Evolutionary conservation across 2,888 invertebrate genomes (phyloP).

Genomic region (Thalpophila matura): DNA sequence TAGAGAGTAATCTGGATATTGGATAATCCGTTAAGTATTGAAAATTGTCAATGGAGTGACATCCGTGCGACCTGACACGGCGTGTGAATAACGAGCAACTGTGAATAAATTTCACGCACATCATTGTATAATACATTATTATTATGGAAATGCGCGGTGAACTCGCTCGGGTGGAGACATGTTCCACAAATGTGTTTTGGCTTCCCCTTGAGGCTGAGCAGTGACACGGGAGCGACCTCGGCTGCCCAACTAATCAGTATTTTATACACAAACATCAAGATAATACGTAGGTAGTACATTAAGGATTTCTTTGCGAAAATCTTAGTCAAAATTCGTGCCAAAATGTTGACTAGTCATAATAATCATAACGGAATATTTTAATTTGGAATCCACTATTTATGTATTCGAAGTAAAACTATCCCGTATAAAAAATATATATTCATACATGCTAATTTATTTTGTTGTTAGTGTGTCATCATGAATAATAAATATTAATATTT

Average conservation of each 20-base stretch:
- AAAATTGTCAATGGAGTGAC: slow-evolving; percentile 40
- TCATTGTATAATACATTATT: slow-evolving; percentile 65
- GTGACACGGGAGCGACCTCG: slow-evolving; percentile 60
- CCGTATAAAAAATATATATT: slow-evolving; percentile 11
- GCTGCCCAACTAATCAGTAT: slow-evolving; percentile 54
- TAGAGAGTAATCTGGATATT: slow-evolving; percentile 25
- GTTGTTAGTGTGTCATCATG: neutral
- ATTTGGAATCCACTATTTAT: slow-evolving; percentile 12
- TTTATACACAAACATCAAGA: slow-evolving; percentile 30
- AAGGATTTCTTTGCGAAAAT: slow-evolving; percentile 14
- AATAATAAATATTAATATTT: neutral
- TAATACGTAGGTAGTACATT: slow-evolving; percentile 1
- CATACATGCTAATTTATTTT: slow-evolving; percentile 19
- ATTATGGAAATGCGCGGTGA: slow-evolving; percentile 71
- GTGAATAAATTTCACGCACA: slow-evolving; percentile 74
- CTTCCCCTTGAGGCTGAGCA: slow-evolving; percentile 65
- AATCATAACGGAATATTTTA: neutral
- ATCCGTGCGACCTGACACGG: slow-evolving; percentile 59
- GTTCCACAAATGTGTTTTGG: slow-evolving; percentile 67
- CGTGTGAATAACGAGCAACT: slow-evolving; percentile 67
- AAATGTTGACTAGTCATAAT: neutral
- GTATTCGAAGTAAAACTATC: neutral
- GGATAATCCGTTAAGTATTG: slow-evolving; percentile 28
- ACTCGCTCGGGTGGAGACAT: slow-evolving; percentile 58
- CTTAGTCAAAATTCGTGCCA: neutral